phyloP scores from a whole-genome alignment of 1,140 invertebrate species.

The Aphelenchoides fujianensis region DNA sequence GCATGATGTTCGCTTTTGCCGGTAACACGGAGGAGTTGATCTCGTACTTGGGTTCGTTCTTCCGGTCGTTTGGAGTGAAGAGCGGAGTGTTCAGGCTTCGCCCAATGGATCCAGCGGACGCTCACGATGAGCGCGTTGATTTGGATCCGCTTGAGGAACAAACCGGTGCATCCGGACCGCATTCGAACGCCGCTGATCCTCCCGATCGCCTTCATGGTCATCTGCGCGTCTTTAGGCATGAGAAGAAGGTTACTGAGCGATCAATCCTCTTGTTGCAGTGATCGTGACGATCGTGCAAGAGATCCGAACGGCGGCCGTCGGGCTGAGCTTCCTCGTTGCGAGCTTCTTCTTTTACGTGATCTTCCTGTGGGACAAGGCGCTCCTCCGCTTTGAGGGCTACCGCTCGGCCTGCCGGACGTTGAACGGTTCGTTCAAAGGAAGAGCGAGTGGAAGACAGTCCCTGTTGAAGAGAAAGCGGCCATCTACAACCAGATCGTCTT shows the following conservation, averaged over 20 bases:
- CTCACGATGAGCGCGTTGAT: conserved; percentile 47
- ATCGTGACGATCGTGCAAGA: conserved; percentile 38
- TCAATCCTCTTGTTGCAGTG: too few species aligned
- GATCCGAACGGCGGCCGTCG: conserved; percentile 28
- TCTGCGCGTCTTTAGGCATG: conserved; percentile 32
- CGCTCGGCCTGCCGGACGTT: neutral
- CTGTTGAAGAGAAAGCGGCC: conserved; percentile 11
- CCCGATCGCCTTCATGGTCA: conserved; percentile 43
- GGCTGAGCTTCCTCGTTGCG: neutral
- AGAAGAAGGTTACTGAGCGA: too few species aligned
- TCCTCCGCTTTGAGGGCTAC: conserved; percentile 4
- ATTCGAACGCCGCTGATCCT: conserved; percentile 44
- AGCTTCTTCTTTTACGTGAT: conserved; percentile 20
- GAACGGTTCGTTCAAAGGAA: conserved; percentile 1
- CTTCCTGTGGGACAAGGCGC: conserved; percentile 12
- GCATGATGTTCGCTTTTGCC: conserved; percentile 41
- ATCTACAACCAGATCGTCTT: conserved; percentile 25
- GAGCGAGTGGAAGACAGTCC: neutral
- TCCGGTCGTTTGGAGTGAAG: too few species aligned
- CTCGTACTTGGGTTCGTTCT: conserved; percentile 41
- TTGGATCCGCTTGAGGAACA: conserved; percentile 39
- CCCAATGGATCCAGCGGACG: conserved; percentile 41
- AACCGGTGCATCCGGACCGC: conserved; percentile 42
- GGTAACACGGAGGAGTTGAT: conserved; percentile 37
- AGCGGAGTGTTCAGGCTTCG: too few species aligned